These are phyloP conservation scores for Argyrosomus regius DNA, from an alignment of 2,797 vertebrate species.

Conservation along the genomic window DNA sequence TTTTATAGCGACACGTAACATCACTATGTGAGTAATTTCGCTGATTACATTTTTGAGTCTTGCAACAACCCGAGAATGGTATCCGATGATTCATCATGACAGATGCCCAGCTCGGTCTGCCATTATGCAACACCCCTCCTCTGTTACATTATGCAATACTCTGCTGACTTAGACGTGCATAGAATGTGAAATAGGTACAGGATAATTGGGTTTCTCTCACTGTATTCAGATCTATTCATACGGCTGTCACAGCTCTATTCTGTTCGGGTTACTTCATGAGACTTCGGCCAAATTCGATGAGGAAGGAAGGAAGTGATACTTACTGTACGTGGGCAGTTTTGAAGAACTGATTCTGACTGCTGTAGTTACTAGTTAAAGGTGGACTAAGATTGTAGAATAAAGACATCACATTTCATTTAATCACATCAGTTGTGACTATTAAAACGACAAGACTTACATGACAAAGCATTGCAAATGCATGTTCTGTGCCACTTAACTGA, in stretches of 20 bases:
- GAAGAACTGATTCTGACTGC: neutral
- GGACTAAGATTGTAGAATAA: neutral
- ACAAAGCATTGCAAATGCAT: no score
- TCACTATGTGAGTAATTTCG: neutral
- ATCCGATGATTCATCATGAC: neutral
- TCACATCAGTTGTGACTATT: neutral
- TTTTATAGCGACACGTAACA: neutral
- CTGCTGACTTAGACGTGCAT: conserved; percentile 41
- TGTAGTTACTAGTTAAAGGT: neutral
- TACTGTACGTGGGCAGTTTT: neutral
- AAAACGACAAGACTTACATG: neutral
- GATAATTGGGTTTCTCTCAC: conserved; percentile 8
- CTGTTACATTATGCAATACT: conserved; percentile 70
- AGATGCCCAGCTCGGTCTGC: neutral
- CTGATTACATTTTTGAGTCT: neutral
- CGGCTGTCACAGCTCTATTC: neutral
- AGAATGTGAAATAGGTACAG: conserved; percentile 46
- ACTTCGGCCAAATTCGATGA: neutral
- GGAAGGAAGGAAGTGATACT: neutral
- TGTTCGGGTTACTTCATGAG: neutral
- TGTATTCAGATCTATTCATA: conserved; percentile 9
- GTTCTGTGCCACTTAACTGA: no score
- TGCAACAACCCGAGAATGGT: neutral
- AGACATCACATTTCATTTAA: neutral
- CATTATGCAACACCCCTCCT: conserved; percentile 68